phyloP scores from a whole-genome alignment of 1,140 invertebrate species.

The Ridgeia piscesae region DNA sequence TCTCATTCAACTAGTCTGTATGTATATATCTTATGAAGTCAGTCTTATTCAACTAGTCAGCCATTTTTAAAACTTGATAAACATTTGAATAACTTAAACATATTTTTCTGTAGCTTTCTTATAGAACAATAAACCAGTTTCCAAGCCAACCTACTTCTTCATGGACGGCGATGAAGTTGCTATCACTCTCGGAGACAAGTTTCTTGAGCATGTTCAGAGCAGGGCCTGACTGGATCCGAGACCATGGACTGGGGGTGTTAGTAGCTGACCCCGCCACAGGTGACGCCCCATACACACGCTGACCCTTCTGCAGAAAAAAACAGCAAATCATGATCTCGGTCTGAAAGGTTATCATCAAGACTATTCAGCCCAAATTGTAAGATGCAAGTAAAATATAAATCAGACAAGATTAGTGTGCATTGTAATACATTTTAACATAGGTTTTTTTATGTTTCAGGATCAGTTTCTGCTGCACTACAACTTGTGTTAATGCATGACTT shows the following conservation, averaged over 20 bases:
- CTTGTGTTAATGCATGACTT: no score
- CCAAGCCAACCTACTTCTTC: conserved; percentile 57
- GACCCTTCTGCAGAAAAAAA: background rate
- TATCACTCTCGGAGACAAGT: conserved; percentile 91
- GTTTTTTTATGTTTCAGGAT: no score
- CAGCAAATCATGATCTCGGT: background rate
- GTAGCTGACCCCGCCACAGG: background rate
- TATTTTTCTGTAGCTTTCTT: no score
- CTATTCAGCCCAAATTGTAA: background rate
- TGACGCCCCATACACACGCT: background rate
- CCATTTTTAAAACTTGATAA: no score
- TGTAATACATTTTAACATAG: background rate
- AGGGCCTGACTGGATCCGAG: conserved; percentile 66
- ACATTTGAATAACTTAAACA: no score
- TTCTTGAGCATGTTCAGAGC: conserved; percentile 84
- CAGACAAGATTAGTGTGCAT: background rate
- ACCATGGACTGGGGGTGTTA: conserved; percentile 34
- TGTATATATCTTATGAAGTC: no score
- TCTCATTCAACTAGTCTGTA: no score
- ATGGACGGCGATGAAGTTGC: conserved; percentile 87
- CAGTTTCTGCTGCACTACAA: no score
- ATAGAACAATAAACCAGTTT: background rate
- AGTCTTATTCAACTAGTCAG: no score
- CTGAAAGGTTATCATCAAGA: background rate
- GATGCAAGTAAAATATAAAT: background rate